Base-by-base conservation (phyloP, 2,113 vertebrate species). In the Corythornis cristatus region DNA sequence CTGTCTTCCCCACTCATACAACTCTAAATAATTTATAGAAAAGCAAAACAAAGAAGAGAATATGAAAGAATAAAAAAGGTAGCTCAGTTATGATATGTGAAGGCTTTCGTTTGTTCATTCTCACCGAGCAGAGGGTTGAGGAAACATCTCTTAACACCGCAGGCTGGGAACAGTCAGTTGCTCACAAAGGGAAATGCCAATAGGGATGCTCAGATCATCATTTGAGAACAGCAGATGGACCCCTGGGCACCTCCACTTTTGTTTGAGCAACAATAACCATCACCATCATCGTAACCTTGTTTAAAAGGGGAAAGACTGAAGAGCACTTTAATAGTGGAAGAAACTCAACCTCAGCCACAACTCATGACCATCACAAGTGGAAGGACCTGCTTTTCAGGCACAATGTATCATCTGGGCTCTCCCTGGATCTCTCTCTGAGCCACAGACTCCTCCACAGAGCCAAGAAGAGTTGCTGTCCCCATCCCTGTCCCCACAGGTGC, bases 1-100 rank as follows among this genome's bases (percentile, higher is more conserved):
- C 96, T 89, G 93, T 88, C 95, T 95, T 94, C 72, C 54, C 58
- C 61, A 82, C 83, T 90, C 92, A 84, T 62, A 92, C 76, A 73
- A 84, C 61, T 62, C 83, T 96, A 95, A 97, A 97, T 97, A 96
- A 97, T 97, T 96, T 94, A 97, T 88, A 84, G 88, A 91, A 95
- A 95, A 85, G 68, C 40, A 45, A 96, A 96, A 96, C 81, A 85
- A 96, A 96, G 77, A 72, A 43, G 60, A 94, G 40, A 88, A 78
- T 74, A 71, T 50, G 91, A 92, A 88, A 70, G 65, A 89, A 92
- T 57, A 81, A 88, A 79, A 79, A 86, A 82, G 71, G 71, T 13
- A 58, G 51, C 78, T 92, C 10, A 0, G 71, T 85, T 82, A 90
- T 3, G 0, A 72, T 13, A 28, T 40, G 42, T 22, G 54, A 86